Conservation (phyloP, 2,113 vertebrate genomes). For the Antechinus flavipes region DNA sequence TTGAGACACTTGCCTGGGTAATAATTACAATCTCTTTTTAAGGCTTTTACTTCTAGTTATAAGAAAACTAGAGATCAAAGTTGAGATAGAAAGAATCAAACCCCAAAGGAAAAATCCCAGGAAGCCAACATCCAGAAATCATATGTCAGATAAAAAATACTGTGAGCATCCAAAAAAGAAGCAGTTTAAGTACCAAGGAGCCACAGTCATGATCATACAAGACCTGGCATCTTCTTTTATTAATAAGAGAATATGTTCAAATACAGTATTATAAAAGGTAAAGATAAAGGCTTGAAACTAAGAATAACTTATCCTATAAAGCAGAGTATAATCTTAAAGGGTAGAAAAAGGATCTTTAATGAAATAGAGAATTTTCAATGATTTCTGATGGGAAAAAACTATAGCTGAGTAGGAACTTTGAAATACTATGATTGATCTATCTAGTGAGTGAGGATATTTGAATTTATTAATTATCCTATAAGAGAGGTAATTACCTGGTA, state of each 20-base stretch:
- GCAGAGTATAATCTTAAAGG: background rate
- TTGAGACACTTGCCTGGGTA: background rate
- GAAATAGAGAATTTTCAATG: background rate
- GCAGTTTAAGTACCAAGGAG: background rate
- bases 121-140: background rate
- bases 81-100: background rate
- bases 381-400: background rate
- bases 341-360: background rate
- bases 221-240: background rate
- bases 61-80: background rate
- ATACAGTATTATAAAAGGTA: background rate
- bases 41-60: background rate
- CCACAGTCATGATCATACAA: background rate
- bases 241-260: background rate
- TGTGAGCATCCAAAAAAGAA: background rate
- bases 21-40: background rate
- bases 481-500: background rate
- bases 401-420: background rate
- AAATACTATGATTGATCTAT: background rate
- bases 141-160: background rate
- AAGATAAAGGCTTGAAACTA: background rate
- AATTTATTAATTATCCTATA: background rate
- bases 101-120: background rate
- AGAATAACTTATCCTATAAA: background rate
- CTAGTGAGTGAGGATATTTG: background rate